Percentiles rank a stretch among this genome's conserved stretches.
These are phyloP conservation scores for Siniperca knerii DNA, from an alignment of 2,113 vertebrate genomes.

Conservation along the genomic window DNA sequence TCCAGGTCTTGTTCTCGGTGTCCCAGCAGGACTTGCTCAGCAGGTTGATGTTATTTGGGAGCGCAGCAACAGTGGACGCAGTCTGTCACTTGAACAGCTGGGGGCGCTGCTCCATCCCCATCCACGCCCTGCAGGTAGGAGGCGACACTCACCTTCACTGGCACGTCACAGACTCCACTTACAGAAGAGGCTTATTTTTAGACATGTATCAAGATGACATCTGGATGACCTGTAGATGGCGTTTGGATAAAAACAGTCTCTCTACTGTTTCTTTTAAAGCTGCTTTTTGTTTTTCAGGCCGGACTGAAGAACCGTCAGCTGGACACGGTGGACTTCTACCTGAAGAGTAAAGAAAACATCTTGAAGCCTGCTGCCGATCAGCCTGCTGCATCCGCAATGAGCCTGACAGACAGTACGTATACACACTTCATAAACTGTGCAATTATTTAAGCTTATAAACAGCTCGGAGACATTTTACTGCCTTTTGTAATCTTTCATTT, in stretches of 20 bases:
- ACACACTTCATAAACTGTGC: too few relatives aligned
- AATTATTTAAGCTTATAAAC: background rate
- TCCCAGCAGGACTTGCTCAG: slow-evolving; percentile 93
- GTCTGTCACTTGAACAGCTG: slow-evolving; percentile 94
- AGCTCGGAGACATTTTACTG: background rate
- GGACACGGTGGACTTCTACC: slow-evolving; percentile 95
- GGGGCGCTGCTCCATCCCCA: slow-evolving; percentile 95
- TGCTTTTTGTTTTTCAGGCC: slow-evolving; percentile 81
- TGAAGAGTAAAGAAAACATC: slow-evolving; percentile 95
- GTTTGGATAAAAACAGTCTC: background rate
- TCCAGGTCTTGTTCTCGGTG: slow-evolving; percentile 89
- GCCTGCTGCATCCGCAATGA: slow-evolving; percentile 42
- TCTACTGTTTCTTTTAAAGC: background rate
- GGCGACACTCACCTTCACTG: background rate
- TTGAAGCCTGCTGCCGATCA: slow-evolving; percentile 80
- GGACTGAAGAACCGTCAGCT: slow-evolving; percentile 96
- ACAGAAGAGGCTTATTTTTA: background rate
- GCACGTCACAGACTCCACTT: background rate
- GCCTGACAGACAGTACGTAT: slow-evolving; percentile 83
- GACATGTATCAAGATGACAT: too few relatives aligned
- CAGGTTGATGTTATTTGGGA: slow-evolving; percentile 93
- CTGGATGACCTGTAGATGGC: background rate
- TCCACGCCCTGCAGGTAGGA: slow-evolving; percentile 92
- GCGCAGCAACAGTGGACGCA: slow-evolving; percentile 89
- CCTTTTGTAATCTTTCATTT: background rate